Conservation (phyloP, 2,888 invertebrate species). For the Eustalomyia histrio region DNA sequence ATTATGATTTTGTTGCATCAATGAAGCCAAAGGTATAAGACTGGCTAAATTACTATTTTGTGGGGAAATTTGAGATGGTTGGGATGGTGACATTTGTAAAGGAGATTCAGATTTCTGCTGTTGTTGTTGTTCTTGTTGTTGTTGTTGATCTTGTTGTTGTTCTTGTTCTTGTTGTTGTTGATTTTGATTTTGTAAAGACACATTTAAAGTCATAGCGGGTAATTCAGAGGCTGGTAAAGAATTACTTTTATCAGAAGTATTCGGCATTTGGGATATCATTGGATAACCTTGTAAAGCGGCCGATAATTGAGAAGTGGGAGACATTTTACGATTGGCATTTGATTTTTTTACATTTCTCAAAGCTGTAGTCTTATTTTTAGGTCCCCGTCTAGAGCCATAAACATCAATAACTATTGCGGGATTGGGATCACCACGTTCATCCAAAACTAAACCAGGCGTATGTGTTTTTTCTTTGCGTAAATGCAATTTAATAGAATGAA, state of each 20-base stretch:
- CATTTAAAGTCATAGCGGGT: slow-evolving; percentile 51
- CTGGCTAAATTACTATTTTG: slow-evolving; percentile 67
- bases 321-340: slow-evolving; percentile 43
- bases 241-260: slow-evolving; percentile 73
- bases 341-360: slow-evolving; percentile 57
- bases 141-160: too few relatives aligned
- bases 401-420: slow-evolving; percentile 93
- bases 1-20: slow-evolving; percentile 76
- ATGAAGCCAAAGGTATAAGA: slow-evolving; percentile 75
- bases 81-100: slow-evolving; percentile 25
- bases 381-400: slow-evolving; percentile 93
- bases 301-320: slow-evolving; percentile 71
- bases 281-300: slow-evolving; percentile 75
- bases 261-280: slow-evolving; percentile 67
- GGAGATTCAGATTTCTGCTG: slow-evolving; percentile 14
- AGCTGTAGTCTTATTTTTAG: slow-evolving; percentile 82
- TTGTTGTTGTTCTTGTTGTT: slow-evolving; percentile 60
- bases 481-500: slow-evolving; percentile 97
- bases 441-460: slow-evolving; percentile 92
- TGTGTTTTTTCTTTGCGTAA: slow-evolving; percentile 95
- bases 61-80: slow-evolving; percentile 33
- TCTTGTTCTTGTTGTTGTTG: slow-evolving; percentile 60
- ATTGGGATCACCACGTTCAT: slow-evolving; percentile 93
- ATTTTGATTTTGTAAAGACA: slow-evolving; percentile 60
- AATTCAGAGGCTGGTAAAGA: slow-evolving; percentile 68